Conservation (phyloP, 2,113 vertebrate species). For the Petrocephalus zakoni region DNA sequence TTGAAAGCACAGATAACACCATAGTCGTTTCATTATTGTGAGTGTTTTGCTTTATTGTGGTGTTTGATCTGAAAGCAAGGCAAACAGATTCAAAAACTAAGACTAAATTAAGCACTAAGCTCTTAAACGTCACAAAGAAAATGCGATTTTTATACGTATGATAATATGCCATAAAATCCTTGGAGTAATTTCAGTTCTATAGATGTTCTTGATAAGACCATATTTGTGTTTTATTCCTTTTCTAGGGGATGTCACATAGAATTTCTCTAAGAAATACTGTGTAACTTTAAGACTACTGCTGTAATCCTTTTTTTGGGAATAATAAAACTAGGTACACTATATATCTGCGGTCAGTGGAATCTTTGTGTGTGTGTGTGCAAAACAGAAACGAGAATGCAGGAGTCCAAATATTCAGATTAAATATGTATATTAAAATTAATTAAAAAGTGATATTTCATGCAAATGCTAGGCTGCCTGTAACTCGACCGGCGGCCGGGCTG, state of each 20-base stretch:
- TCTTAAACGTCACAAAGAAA: neutral
- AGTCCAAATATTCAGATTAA: neutral
- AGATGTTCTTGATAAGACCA: slow-evolving; percentile 24
- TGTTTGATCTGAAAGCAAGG: slow-evolving; percentile 11
- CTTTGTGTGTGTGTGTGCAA: neutral
- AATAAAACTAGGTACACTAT: slow-evolving; percentile 69
- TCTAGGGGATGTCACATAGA: slow-evolving; percentile 38
- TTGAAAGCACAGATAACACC: slow-evolving; percentile 3
- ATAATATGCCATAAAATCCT: neutral
- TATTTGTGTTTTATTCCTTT: neutral
- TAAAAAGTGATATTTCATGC: neutral
- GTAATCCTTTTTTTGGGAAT: slow-evolving; percentile 60
- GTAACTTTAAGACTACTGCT: slow-evolving; percentile 57
- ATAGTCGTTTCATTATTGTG: slow-evolving; percentile 7
- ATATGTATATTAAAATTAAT: neutral
- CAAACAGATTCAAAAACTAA: neutral
- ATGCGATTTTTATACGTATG: neutral
- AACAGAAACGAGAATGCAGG: neutral
- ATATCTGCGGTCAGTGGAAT: neutral
- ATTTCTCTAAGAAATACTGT: slow-evolving; percentile 36
- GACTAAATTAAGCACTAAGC: neutral
- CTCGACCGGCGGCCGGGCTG: neutral
- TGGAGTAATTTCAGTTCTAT: neutral
- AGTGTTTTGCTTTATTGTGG: slow-evolving; percentile 7
- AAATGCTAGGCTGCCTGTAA: neutral